Conservation (phyloP, 2,113 vertebrate genomes). For the Lethenteron reissneri region DNA sequence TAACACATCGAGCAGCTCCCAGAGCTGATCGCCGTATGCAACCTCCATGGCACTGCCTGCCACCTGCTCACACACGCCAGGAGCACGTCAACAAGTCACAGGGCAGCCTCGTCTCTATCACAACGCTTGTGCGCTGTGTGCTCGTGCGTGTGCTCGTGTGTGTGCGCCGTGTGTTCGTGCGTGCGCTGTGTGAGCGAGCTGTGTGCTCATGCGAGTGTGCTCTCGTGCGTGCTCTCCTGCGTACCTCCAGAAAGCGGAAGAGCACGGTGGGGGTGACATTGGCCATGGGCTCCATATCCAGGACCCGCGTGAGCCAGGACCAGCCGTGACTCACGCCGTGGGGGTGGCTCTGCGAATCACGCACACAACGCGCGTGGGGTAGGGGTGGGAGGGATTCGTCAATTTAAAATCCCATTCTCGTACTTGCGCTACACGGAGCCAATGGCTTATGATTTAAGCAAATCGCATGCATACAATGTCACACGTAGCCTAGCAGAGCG, state of each 20-base stretch:
- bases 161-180: too few relatives aligned
- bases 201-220: neutral
- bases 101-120: neutral
- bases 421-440: too few relatives aligned
- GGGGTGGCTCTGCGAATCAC: conserved; percentile 27
- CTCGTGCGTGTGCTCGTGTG: too few relatives aligned
- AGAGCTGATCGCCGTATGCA: conserved; percentile 47
- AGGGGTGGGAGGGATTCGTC: too few relatives aligned
- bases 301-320: conserved; percentile 67
- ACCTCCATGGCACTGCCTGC: conserved; percentile 50
- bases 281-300: conserved; percentile 75
- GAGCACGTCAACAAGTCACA: neutral
- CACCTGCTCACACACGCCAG: conserved; percentile 23
- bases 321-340: conserved; percentile 65
- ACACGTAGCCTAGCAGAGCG: too few relatives aligned
- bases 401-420: too few relatives aligned
- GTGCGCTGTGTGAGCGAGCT: neutral
- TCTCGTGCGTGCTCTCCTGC: conserved; percentile 2
- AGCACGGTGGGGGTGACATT: conserved; percentile 71
- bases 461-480: too few relatives aligned
- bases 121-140: neutral
- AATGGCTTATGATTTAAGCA: too few relatives aligned
- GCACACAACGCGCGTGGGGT: neutral
- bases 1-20: conserved; percentile 42
- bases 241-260: conserved; percentile 69